Evolutionary conservation across 2,113 vertebrate genomes (phyloP), one percentile per base, ranked within the genome.

Genomic region (Nibea albiflora): DNA sequence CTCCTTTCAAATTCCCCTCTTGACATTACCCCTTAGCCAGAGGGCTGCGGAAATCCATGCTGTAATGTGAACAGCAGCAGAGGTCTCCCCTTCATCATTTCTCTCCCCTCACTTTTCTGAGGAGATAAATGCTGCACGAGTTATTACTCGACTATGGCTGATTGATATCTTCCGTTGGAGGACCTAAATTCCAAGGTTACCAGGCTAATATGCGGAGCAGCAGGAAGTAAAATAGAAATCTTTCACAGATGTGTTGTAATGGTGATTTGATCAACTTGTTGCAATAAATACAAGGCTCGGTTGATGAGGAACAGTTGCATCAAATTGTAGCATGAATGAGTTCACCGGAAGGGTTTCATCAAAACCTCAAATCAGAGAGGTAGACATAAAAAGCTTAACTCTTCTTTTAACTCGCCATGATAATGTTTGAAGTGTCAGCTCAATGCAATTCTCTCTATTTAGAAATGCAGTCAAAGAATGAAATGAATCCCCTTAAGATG

Each of bases 401-500:
- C 76, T 61, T 15, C 86, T 90, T 91, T 89, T 74, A 86, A 78
- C 85, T 81, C 57, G 64, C 72, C 71, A 75, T 56, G 65, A 82
- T 83, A 54, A 85, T 76, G 83, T 83, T 88, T 89, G 70, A 90
- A 60, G 77, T 89, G 86, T 88, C 85, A 88, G 81, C 80, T 83
- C 84, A 47, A 80, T 84, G 69, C 75, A 74, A 86, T 88, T 60
- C 65, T 73, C 53, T 76, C 80, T 81, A 80, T 88, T 90, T 89
- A 85, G 61, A 89, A 91, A 89, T 69, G 73, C 83, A 92, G 85
- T 85, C 81, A 88, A 85, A 86, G 81, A 87, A 87, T 86, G 71
- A 89, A 91, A 85, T 80, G 61, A 91, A 88, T 86, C 73, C 85
- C 84, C 84, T 89, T 77, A 84, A 90, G 88, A 90, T 83, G 80